phyloP scores from a whole-genome alignment of 2,113 vertebrate genomes.

The Leuciscus idus region DNA sequence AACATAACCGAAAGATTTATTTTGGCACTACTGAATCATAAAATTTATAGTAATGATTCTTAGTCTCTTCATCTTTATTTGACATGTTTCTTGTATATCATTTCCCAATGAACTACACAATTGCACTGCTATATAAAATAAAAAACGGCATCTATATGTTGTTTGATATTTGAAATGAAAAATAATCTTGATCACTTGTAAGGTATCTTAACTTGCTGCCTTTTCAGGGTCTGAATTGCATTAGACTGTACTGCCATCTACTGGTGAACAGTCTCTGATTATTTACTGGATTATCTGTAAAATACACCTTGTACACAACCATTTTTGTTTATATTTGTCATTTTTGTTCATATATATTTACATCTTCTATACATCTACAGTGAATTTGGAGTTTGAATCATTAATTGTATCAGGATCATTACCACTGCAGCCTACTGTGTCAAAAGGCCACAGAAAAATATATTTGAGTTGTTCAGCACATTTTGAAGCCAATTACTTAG shows the following conservation, averaged over 20 bases:
- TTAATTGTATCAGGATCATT: neutral
- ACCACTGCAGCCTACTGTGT: neutral
- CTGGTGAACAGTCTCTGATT: slow-evolving; percentile 28
- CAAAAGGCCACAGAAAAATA: slow-evolving; percentile 2
- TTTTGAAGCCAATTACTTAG: slow-evolving; percentile 37
- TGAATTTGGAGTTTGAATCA: neutral
- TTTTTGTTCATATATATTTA: neutral
- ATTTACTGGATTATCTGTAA: neutral
- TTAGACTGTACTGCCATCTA: slow-evolving; percentile 55
- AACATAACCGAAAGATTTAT: neutral
- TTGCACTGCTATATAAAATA: neutral
- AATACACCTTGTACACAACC: neutral
- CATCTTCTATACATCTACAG: neutral
- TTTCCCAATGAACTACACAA: neutral
- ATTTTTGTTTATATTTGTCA: neutral
- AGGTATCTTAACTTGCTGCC: neutral
- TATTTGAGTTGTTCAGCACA: slow-evolving; percentile 23
- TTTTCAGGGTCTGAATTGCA: neutral
- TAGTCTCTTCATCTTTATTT: neutral
- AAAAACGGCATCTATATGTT: neutral
- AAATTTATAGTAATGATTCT: neutral
- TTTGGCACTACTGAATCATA: neutral
- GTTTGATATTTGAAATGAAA: neutral
- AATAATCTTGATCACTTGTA: neutral
- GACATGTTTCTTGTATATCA: neutral